Evolutionary conservation across 2,888 invertebrate species (phyloP), one percentile per base, ranked within the genome.

Genomic region (Harpagoxenus sublaevis): DNA sequence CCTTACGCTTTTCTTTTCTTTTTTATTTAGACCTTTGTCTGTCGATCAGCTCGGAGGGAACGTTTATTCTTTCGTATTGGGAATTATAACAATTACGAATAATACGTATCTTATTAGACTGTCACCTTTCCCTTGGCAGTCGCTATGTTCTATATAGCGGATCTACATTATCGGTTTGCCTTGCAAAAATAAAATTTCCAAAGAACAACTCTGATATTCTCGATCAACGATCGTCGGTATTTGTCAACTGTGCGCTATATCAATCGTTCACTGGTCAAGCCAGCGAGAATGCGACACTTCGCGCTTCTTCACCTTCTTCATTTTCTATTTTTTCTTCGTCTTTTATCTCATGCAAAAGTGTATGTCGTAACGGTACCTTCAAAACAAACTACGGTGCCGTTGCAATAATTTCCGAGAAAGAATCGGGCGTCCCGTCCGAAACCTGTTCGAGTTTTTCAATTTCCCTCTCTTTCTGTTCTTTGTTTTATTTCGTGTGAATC

Each of bases 181-280:
- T 81, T 81, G 79, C 60, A 81, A 81, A 81, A 81, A 81, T 81
- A 81, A 81, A 81, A 81, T 81, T 81, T 81, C 48, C 60, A 81
- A 83, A 66, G 57, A 78, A 66, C 66, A 77, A 83, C 66, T 66
- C 51, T 75, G 82, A 75, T 42, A 81, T 65, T 62, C n/a, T 60
- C 60, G 73, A 39, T 81, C 60, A 73, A 81, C 60, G 60, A 81
- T 81, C 73, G 48, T 60, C 73, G 60, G 35, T 18, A 71, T 39
- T 28, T 60, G 31, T 79, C 73, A 71, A 45, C 79, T 48, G 23
- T 48, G 57, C 45, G 71, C 71, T 45, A 70, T 79, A 28, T 60
- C 73, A 39, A 81, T 48, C 48, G 57, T 60, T 60, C 79, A 35
- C 53, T 39, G 79, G 60, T 81, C 73, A 45, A 81, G 48, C 73